Evolutionary conservation across 2,113 vertebrate species (phyloP).

Genomic region (Tupaia tana): DNA sequence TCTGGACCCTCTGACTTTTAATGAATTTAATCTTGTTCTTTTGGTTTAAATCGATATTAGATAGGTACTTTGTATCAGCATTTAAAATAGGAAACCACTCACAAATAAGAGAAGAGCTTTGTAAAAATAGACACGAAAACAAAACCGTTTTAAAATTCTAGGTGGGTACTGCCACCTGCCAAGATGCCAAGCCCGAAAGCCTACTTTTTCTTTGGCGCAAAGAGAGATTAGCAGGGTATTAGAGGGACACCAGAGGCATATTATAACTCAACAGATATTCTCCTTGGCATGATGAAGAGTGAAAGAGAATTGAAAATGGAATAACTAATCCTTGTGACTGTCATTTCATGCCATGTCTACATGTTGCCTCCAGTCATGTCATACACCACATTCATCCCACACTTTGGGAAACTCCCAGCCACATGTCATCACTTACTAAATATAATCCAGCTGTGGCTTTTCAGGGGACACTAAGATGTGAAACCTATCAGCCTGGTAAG

Average conservation of each 20-base stretch:
- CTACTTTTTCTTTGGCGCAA: not conserved
- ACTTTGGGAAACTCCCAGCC: slow-evolving; percentile 17
- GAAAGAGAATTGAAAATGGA: not conserved
- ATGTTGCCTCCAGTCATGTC: not conserved
- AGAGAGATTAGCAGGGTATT: not conserved
- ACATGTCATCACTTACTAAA: slow-evolving; percentile 46
- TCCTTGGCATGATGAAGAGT: not conserved
- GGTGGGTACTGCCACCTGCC: not conserved
- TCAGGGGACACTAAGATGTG: not conserved
- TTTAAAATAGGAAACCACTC: not conserved
- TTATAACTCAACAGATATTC: not conserved
- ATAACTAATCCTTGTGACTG: not conserved
- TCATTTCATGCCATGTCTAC: not conserved
- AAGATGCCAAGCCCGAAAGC: not conserved
- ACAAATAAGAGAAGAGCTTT: not conserved
- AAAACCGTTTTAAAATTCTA: not conserved
- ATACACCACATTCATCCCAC: not conserved
- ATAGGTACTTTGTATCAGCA: not conserved
- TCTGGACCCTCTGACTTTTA: not conserved
- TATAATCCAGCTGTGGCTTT: not conserved
- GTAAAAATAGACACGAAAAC: not conserved
- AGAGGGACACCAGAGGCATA: not conserved
- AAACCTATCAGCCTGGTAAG: not conserved
- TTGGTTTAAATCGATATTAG: not conserved
- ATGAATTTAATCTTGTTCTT: not conserved